Conservation (phyloP, 2,888 invertebrate genomes). For the Catocala nupta region DNA sequence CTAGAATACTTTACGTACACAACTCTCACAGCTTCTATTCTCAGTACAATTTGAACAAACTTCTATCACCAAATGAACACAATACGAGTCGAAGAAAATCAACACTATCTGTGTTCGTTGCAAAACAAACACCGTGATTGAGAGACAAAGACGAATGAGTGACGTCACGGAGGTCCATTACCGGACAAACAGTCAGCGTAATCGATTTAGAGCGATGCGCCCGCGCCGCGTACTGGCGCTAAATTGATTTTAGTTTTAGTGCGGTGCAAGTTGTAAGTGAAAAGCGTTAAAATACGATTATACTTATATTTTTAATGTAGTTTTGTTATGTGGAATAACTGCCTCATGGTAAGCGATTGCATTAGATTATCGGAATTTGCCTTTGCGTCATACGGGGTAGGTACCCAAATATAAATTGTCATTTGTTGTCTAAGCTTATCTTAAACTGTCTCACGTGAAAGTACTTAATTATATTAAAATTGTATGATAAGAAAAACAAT, state of each 20-base stretch:
- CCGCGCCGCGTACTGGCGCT: conserved; percentile 31
- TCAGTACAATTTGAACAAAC: not conserved
- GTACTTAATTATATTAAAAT: too few species aligned
- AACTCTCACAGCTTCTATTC: not conserved
- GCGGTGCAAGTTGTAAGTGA: not conserved
- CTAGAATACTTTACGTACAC: not conserved
- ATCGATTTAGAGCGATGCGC: conserved; percentile 48
- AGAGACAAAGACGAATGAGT: conserved; percentile 49
- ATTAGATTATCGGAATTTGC: too few species aligned
- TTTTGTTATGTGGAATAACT: too few species aligned
- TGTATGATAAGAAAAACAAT: too few species aligned
- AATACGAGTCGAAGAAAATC: not conserved
- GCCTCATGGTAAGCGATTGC: too few species aligned
- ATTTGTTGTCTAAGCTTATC: too few species aligned
- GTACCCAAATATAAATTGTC: too few species aligned
- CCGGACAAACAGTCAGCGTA: conserved; percentile 45
- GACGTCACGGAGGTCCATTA: conserved; percentile 41
- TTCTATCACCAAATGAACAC: not conserved
- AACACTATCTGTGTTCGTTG: conserved; percentile 16
- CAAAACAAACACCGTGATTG: conserved; percentile 25
- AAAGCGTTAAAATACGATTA: not conserved
- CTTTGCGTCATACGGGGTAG: too few species aligned
- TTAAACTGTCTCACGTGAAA: too few species aligned
- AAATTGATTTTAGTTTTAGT: conserved; percentile 43
- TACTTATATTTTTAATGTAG: too few species aligned